Conservation (phyloP, 1,140 invertebrate species). For the Brachionus koreanus region DNA sequence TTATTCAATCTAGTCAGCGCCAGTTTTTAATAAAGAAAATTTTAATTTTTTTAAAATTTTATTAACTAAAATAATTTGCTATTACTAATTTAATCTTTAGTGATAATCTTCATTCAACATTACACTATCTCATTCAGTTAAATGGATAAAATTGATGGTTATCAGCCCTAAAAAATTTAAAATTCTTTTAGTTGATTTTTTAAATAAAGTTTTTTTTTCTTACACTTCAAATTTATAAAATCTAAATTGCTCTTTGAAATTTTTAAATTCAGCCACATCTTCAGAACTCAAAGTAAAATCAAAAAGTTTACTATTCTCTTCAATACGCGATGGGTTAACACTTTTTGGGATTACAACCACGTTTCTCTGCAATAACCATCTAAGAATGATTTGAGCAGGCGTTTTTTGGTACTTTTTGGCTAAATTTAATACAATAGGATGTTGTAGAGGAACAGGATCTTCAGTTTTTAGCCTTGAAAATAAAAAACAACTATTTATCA, state of each 20-base stretch:
- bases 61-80: not conserved
- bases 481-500: not conserved
- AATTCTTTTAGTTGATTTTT: not conserved
- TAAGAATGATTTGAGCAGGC: conserved; percentile 31
- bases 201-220: not conserved
- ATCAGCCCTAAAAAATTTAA: not conserved
- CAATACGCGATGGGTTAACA: not conserved
- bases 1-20: too few species aligned
- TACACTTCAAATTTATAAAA: conserved; percentile 43
- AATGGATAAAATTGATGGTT: conserved; percentile 42
- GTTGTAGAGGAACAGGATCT: conserved; percentile 24
- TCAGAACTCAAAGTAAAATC: conserved; percentile 29
- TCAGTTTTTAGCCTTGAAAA: not conserved
- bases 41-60: too few species aligned
- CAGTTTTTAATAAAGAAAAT: too few species aligned
- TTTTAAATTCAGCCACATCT: conserved; percentile 19
- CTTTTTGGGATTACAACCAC: conserved; percentile 42
- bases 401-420: conserved; percentile 26
- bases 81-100: not conserved
- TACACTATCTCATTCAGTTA: not conserved
- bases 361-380: conserved; percentile 19
- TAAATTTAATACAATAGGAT: conserved; percentile 7
- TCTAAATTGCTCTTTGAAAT: conserved; percentile 38
- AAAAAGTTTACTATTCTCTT: conserved; percentile 34
- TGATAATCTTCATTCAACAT: not conserved